Percentiles rank a stretch among this genome's conserved stretches.
phyloP scores from a whole-genome alignment of 2,113 vertebrate species.

The Psittacus erithacus region DNA sequence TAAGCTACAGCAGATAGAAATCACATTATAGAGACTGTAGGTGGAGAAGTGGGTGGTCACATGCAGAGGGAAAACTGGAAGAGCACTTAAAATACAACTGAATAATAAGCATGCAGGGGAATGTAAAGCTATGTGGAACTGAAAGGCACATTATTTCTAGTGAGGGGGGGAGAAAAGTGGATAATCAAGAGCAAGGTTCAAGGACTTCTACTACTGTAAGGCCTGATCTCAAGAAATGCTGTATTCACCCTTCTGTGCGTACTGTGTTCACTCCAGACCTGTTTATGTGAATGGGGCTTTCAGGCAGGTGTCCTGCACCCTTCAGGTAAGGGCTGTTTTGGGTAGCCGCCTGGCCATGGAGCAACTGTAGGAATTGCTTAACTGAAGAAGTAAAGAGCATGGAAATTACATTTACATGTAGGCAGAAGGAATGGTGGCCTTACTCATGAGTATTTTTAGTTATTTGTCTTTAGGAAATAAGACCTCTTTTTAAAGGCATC shows the following conservation, averaged over 20 bases:
- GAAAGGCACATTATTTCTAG: slow-evolving; percentile 26
- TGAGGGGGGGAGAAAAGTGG: neutral
- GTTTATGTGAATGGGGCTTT: neutral
- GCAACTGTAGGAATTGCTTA: fast-evolving
- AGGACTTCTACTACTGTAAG: neutral
- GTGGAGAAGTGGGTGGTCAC: slow-evolving; percentile 79
- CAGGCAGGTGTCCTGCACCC: neutral
- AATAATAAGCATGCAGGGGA: slow-evolving; percentile 69
- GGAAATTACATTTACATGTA: neutral
- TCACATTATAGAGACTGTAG: slow-evolving; percentile 78
- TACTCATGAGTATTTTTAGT: neutral
- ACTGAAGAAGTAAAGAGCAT: neutral
- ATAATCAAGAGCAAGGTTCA: slow-evolving; percentile 23
- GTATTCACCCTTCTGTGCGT: neutral
- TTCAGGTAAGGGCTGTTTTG: neutral
- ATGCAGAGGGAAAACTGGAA: slow-evolving; percentile 69
- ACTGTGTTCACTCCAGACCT: neutral
- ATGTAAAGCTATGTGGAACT: slow-evolving; percentile 39
- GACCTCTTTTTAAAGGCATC: neutral
- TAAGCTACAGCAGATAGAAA: slow-evolving; percentile 75
- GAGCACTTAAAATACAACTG: slow-evolving; percentile 72
- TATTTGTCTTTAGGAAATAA: neutral
- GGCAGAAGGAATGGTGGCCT: neutral
- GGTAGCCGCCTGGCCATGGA: too few species aligned
- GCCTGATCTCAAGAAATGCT: neutral